A percentile compares a stretch with the other conserved stretches of the same genome.
These are phyloP conservation scores for Rousettus madagascariensis DNA, from an alignment of 2,797 vertebrate species.

Conservation along the genomic window DNA sequence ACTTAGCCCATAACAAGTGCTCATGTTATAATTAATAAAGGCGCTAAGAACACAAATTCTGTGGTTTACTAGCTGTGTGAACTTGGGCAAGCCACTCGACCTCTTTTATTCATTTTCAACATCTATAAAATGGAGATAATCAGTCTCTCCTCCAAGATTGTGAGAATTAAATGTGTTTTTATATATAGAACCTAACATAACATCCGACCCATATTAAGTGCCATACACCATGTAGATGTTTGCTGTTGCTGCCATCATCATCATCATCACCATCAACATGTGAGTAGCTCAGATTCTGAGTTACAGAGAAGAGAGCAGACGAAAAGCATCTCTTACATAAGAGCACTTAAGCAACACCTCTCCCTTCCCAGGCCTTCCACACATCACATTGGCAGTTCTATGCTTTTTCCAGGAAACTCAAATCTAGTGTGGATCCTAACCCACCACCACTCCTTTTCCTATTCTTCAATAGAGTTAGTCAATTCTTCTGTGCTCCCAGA, in stretches of 20 bases:
- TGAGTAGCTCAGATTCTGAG: neutral
- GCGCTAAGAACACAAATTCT: neutral
- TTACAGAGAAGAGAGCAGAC: neutral
- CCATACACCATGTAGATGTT: neutral
- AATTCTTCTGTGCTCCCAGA: neutral
- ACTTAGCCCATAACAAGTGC: neutral
- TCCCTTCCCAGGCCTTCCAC: neutral
- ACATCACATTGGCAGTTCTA: neutral
- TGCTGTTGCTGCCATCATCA: neutral
- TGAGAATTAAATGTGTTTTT: neutral
- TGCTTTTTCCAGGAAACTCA: neutral
- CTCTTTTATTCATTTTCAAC: neutral
- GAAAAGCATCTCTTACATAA: neutral
- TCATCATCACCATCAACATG: neutral
- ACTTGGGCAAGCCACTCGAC: neutral
- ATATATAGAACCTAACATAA: neutral
- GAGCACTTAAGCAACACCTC: neutral
- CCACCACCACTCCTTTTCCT: neutral
- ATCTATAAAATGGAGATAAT: neutral
- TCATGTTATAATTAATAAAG: neutral
- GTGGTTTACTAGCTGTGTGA: neutral
- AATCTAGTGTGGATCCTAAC: neutral
- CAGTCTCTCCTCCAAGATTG: neutral
- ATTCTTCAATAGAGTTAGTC: neutral
- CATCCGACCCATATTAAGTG: neutral